Evolutionary conservation across 2,797 vertebrate genomes (phyloP).

Genomic region (Esox masquinongy): DNA sequence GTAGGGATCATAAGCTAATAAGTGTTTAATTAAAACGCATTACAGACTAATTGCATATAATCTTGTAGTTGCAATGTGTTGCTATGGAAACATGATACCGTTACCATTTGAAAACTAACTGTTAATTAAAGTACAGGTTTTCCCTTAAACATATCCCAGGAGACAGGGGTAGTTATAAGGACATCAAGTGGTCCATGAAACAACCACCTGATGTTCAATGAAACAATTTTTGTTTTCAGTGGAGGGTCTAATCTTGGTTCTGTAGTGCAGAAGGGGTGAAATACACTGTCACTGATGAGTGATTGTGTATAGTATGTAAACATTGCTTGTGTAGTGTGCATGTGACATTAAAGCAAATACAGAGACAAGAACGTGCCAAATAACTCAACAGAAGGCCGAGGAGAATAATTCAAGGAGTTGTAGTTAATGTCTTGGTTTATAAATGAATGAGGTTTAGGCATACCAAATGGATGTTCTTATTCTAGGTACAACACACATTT

Average conservation of each 20-base stretch:
- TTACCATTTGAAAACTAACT: constrained; percentile 23
- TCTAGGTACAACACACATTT: not conserved
- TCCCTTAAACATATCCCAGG: not conserved
- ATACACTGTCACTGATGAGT: not conserved
- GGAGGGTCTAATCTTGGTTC: constrained; percentile 3
- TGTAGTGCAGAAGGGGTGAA: constrained; percentile 2
- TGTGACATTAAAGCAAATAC: not conserved
- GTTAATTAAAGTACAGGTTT: constrained; percentile 24
- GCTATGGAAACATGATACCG: constrained; percentile 48
- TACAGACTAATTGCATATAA: constrained; percentile 61
- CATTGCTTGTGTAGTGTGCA: not conserved
- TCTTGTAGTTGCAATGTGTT: constrained; percentile 42
- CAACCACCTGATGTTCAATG: too few species aligned
- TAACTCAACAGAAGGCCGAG: constrained; percentile 8
- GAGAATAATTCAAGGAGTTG: constrained; percentile 7
- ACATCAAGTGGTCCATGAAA: too few species aligned
- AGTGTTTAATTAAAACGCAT: constrained; percentile 71
- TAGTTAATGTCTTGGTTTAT: not conserved
- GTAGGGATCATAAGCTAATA: constrained; percentile 65
- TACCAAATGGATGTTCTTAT: not conserved
- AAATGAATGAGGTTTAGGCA: constrained; percentile 25
- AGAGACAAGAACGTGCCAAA: constrained; percentile 11
- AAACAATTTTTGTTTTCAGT: too few species aligned
- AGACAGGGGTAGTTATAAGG: too few species aligned
- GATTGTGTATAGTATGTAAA: not conserved